These are phyloP conservation scores for Myioborus melanocephalus DNA, from an alignment of 2,797 vertebrate species.

Conservation along the genomic window DNA sequence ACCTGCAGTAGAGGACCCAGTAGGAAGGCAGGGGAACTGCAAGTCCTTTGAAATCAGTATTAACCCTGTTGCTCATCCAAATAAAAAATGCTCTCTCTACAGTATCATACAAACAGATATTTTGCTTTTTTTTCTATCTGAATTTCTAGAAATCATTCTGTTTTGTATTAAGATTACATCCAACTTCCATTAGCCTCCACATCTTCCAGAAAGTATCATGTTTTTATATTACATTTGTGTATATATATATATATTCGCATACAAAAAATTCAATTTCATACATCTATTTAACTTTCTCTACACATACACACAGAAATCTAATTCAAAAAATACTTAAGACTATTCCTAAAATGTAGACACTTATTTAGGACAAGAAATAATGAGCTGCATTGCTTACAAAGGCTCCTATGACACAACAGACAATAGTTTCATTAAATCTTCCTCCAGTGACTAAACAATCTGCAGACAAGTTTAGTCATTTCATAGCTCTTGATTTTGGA, in stretches of 20 bases:
- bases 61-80: neutral
- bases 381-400: neutral
- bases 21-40: neutral
- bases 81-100: neutral
- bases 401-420: neutral
- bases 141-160: constrained; percentile 1
- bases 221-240: neutral
- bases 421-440: constrained; percentile 15
- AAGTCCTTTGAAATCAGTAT: neutral
- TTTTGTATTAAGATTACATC: neutral
- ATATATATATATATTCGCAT: neutral
- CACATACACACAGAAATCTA: neutral
- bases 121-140: neutral
- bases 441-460: constrained; percentile 1
- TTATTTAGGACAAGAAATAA: constrained; percentile 14
- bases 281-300: neutral
- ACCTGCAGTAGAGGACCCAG: neutral
- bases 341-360: neutral
- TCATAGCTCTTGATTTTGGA: neutral
- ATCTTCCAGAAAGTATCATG: neutral
- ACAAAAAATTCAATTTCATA: neutral
- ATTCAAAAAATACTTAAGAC: neutral
- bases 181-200: neutral
- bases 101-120: neutral
- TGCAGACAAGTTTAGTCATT: neutral